Conservation (phyloP, 2,113 vertebrate species). For the Lepus americanus region DNA sequence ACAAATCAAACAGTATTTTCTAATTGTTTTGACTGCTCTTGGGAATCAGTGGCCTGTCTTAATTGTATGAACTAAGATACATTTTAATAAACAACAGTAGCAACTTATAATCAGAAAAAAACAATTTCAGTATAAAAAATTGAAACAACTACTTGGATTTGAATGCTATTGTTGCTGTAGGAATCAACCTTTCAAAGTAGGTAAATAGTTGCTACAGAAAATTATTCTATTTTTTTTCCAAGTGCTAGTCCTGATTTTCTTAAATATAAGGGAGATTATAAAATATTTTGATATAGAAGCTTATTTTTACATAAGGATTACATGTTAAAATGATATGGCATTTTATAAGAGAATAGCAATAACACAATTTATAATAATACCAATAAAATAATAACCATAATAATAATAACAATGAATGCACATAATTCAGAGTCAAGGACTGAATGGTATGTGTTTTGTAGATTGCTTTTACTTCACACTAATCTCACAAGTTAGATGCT, state of each 20-base stretch:
- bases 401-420: neutral
- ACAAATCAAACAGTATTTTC: neutral
- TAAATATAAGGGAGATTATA: neutral
- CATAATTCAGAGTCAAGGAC: neutral
- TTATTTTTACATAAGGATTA: neutral
- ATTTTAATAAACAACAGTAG: neutral
- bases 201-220: neutral
- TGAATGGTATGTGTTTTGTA: neutral
- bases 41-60: neutral
- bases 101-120: conserved; percentile 45
- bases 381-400: neutral
- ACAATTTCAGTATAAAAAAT: conserved; percentile 8
- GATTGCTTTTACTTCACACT: neutral
- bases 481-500: neutral
- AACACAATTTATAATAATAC: neutral
- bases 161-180: neutral
- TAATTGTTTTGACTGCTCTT: neutral
- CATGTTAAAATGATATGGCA: neutral
- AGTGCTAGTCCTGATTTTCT: neutral
- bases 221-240: neutral
- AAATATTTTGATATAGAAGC: neutral
- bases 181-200: neutral
- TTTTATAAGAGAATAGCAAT: neutral
- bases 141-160: conserved; percentile 28
- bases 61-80: neutral